Base-by-base conservation (phyloP, 2,113 vertebrate species). In the Otocyon megalotis region DNA sequence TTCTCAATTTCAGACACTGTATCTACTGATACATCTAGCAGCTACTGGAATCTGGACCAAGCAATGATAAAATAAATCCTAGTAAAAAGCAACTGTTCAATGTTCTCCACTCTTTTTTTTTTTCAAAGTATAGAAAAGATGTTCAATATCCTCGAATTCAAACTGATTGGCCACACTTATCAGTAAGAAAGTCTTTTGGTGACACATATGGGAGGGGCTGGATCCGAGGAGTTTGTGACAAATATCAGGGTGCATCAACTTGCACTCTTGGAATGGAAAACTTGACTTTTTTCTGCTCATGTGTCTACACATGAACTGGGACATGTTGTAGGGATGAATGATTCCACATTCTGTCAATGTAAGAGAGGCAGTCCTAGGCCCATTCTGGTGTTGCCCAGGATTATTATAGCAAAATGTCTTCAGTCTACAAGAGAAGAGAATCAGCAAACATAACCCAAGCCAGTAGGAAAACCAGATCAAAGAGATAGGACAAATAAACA, bases 11-110 rank as follows among this genome's bases (percentile, higher is more conserved):
- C 8, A 90, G 17, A 92, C 95, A 37, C 89, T 98, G 92, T 97
- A 96, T 26, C 0, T 98, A 50, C 60, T 2, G 0, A 60, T 98
- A 0, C 96, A 93, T n/a, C 76, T 98, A 32, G 37, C 84, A 1
- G 98, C 96, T 14, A 22, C 98, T 72, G 98, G 98, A 96, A 98
- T 98, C 60, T 98, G 98, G 98, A 98, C 97, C 5, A 43, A 56
- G 98, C 91, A 69, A 0, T 8, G 98, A 98, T n/a, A 28, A 88
- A 0, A 95, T 98, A 96, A 90, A 93, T 1, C 5, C 98, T 80
- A 43, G 16, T 2, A 1, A 1, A 0, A 88, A 83, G 17, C 8
- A 35, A 15, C 15, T 93, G 1, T 0, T 0, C 2, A 0, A 3
- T 0, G 16, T 16, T 6, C 98, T 98, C 4, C 6, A 43, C 43